These are phyloP conservation scores for Agrotis segetum DNA, from an alignment of 2,888 invertebrate genomes.

Conservation along the genomic window DNA sequence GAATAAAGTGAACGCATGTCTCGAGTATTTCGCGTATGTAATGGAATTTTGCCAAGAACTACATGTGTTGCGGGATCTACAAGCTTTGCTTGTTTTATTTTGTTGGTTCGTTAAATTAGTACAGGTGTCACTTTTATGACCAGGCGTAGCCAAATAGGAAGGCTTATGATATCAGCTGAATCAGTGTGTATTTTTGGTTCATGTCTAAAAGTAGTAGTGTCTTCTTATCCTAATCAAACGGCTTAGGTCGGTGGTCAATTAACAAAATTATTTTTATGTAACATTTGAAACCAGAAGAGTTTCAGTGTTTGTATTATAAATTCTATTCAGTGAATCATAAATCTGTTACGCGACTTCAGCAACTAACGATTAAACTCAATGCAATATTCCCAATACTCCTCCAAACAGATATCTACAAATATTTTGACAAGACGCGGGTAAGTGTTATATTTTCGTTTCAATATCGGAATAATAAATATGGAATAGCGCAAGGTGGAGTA, in stretches of 20 bases:
- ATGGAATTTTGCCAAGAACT: constrained; percentile 63
- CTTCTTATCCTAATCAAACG: not conserved
- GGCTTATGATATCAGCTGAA: constrained; percentile 10
- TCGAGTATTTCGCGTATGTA: constrained; percentile 67
- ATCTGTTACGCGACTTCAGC: constrained; percentile 36
- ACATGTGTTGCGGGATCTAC: constrained; percentile 58
- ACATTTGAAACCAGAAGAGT: not conserved
- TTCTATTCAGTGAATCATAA: constrained; percentile 18
- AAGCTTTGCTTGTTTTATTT: constrained; percentile 42
- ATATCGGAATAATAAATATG: constrained; percentile 59
- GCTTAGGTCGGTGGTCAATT: not conserved
- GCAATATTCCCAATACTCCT: constrained; percentile 28
- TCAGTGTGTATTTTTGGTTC: not conserved
- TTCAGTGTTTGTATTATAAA: constrained; percentile 9
- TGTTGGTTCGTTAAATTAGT: constrained; percentile 45
- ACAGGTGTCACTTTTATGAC: constrained; percentile 43
- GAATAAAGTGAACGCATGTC: constrained; percentile 76
- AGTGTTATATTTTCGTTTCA: constrained; percentile 47
- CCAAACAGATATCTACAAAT: constrained; percentile 31
- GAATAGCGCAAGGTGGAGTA: constrained; percentile 45
- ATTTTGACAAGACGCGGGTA: constrained; percentile 36
- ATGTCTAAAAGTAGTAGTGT: not conserved
- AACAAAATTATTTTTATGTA: too few species aligned
- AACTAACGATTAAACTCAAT: constrained; percentile 17
- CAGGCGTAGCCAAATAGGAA: constrained; percentile 6